These are phyloP conservation scores for Panagrolaimus sp. DNA, from an alignment of 1,140 invertebrate genomes.

Conservation along the genomic window DNA sequence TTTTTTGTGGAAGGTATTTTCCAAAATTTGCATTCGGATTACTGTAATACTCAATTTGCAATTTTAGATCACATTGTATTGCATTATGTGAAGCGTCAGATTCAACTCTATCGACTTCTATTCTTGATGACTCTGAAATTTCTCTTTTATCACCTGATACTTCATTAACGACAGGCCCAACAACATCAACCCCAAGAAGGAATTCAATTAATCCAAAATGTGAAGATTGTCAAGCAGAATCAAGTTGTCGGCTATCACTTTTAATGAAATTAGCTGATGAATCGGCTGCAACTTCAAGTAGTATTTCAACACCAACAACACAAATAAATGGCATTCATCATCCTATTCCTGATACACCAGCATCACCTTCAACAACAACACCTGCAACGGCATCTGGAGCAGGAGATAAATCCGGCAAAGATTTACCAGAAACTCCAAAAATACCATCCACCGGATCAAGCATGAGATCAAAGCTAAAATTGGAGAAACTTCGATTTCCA, in stretches of 20 bases:
- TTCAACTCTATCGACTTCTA: background rate
- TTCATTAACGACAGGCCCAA: background rate
- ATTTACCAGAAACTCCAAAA: background rate
- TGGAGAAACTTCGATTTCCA: background rate
- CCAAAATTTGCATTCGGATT: too few relatives aligned
- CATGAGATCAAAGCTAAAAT: background rate
- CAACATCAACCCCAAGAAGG: background rate
- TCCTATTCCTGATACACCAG: too few relatives aligned
- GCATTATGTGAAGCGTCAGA: background rate
- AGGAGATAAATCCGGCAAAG: background rate
- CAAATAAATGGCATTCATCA: background rate
- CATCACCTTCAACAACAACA: background rate
- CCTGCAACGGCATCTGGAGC: background rate
- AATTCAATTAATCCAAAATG: slow-evolving; percentile 6
- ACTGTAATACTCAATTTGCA: too few relatives aligned
- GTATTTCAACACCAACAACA: background rate
- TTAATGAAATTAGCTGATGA: slow-evolving; percentile 20
- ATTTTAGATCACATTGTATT: background rate
- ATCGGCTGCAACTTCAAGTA: background rate
- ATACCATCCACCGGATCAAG: background rate
- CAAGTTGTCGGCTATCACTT: slow-evolving; percentile 16
- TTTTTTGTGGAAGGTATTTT: background rate
- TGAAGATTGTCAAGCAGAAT: slow-evolving; percentile 14
- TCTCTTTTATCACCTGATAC: background rate
- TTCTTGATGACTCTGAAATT: background rate